A percentile compares a stretch with the other conserved stretches of the same genome.
These are phyloP conservation scores for Zaprionus bogoriensis DNA, from an alignment of 2,888 invertebrate species.

Conservation along the genomic window DNA sequence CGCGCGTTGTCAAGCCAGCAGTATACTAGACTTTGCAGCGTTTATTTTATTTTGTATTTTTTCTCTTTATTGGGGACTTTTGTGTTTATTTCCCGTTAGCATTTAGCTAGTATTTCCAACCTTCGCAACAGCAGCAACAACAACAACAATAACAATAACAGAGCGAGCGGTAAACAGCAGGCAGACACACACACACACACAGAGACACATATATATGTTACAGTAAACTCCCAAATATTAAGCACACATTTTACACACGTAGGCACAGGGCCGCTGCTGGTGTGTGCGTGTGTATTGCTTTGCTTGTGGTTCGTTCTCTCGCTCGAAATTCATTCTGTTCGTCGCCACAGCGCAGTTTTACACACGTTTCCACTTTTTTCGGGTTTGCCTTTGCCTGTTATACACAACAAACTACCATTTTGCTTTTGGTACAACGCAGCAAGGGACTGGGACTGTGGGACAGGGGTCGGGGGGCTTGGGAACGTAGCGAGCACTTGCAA, in stretches of 20 bases:
- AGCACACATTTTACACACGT: neutral
- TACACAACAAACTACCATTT: constrained; percentile 35
- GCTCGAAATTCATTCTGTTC: constrained; percentile 24
- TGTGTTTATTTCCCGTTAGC: constrained; percentile 27
- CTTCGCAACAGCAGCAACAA: constrained; percentile 11
- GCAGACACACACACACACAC: neutral
- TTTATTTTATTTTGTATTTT: constrained; percentile 15
- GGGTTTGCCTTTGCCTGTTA: constrained; percentile 18
- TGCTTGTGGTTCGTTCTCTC: neutral
- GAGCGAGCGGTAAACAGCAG: neutral
- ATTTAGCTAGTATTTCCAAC: constrained; percentile 22
- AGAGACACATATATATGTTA: neutral
- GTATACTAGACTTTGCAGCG: constrained; percentile 18
- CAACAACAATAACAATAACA: neutral
- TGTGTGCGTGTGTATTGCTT: neutral
- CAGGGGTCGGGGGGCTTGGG: constrained; percentile 5
- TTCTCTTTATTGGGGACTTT: constrained; percentile 10
- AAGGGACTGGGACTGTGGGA: too few relatives aligned
- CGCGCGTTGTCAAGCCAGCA: constrained; percentile 11
- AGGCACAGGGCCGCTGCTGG: neutral
- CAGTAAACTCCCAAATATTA: neutral
- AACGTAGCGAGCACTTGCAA: constrained; percentile 34
- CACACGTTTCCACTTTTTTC: too few relatives aligned
- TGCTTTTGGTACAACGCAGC: too few relatives aligned
- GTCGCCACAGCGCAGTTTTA: constrained; percentile 5